A percentile compares a stretch with the other conserved stretches of the same genome.
These are phyloP conservation scores for Nyctereutes procyonoides DNA, from an alignment of 2,113 vertebrate species.

Conservation along the genomic window DNA sequence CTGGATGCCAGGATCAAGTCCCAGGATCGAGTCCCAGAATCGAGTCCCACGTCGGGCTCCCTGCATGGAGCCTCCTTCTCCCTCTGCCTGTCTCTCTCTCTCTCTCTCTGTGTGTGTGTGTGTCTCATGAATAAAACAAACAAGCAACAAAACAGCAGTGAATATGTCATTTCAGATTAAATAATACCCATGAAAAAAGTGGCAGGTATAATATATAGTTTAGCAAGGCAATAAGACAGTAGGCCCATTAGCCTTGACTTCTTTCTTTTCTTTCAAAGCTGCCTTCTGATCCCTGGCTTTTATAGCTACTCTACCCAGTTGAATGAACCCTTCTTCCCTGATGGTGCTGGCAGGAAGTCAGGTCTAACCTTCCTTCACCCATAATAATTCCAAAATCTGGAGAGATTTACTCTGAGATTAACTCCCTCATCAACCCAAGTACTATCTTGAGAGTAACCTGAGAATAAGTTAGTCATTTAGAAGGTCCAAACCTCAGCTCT, in stretches of 20 bases:
- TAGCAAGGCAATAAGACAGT: background rate
- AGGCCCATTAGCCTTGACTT: background rate
- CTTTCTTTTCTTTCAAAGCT: background rate
- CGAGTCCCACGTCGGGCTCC: too few species aligned
- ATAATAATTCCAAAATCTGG: background rate
- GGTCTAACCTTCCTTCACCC: background rate
- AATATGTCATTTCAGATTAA: background rate
- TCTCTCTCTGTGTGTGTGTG: too few species aligned
- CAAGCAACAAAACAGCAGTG: too few species aligned
- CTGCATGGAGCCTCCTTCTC: too few species aligned
- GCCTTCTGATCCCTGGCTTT: background rate
- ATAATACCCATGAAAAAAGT: background rate
- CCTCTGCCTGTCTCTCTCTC: too few species aligned
- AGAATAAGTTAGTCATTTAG: background rate
- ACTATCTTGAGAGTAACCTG: background rate
- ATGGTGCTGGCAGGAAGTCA: background rate
- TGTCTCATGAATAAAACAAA: too few species aligned
- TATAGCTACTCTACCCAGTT: background rate
- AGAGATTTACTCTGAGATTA: background rate
- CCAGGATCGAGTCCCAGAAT: too few species aligned
- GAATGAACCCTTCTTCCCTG: background rate
- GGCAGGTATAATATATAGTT: background rate
- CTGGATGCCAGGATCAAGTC: too few species aligned
- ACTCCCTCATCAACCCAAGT: background rate
- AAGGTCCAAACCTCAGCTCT: background rate